Evolutionary conservation across 2,797 vertebrate species (phyloP).

Genomic region (Aulostomus chinensis): DNA sequence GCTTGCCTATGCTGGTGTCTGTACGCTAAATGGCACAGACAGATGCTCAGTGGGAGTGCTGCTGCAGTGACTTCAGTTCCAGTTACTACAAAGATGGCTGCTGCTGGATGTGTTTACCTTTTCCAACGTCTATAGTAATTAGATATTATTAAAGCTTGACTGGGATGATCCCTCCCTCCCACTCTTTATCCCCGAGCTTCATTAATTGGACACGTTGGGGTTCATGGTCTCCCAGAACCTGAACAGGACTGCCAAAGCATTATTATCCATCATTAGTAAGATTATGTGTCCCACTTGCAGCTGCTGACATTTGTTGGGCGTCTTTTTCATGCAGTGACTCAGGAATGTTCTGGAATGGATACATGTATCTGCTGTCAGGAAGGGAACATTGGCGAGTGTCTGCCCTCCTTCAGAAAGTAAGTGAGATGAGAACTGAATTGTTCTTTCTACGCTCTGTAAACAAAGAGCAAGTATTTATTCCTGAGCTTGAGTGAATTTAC

Average conservation of each 20-base stretch:
- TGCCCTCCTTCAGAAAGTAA: too few species aligned
- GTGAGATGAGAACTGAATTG: neutral
- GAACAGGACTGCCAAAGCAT: too few species aligned
- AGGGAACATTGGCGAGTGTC: too few species aligned
- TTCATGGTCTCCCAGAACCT: too few species aligned
- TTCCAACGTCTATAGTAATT: constrained; percentile 5
- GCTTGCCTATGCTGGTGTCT: neutral
- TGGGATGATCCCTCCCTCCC: too few species aligned
- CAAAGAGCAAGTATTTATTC: too few species aligned
- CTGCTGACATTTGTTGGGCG: neutral
- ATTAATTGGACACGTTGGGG: too few species aligned
- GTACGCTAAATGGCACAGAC: constrained; percentile 9
- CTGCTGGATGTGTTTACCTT: constrained; percentile 3
- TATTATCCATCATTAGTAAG: neutral
- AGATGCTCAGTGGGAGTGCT: constrained; percentile 40
- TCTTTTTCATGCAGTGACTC: neutral
- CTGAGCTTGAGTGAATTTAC: too few species aligned
- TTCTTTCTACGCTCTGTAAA: too few species aligned
- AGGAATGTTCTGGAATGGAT: neutral
- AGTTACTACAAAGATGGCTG: constrained; percentile 2
- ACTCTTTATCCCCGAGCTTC: too few species aligned
- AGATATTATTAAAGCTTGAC: too few species aligned
- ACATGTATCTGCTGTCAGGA: too few species aligned
- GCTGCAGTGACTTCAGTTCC: neutral
- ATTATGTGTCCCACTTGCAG: neutral